Base-by-base conservation (phyloP, 2,888 invertebrate genomes). In the Sminthurinus aureus region DNA sequence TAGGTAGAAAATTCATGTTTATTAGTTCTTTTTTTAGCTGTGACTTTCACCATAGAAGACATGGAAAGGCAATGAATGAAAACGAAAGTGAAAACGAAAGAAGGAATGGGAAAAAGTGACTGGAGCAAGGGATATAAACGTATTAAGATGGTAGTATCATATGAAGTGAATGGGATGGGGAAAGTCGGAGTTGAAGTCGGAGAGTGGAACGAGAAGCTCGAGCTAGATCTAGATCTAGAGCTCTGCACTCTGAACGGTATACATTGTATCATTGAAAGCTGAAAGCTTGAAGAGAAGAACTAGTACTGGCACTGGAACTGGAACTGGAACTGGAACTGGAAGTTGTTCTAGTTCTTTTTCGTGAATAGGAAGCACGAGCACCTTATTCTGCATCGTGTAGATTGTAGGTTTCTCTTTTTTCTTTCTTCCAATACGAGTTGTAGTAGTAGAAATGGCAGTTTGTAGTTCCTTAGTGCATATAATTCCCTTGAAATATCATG, bases 101-200 rank as follows among this genome's bases (percentile, higher is more conserved):
- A 26, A 18, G 58, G 20, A 58, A 52, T 20, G 38, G 38, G 58
- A 58, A n/a, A 77, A 58, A 77, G 52, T 58, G 77, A 52, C 12
- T 38, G n/a, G 24, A n/a, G 11, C 18, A 22, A 52, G 24, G 52
- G 3, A 26, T 26, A 38, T 67, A 24, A 66, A 26, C 52, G 13
- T 58, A 58, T 58, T 58, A 58, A 58, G 2, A 58, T 58, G 2
- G 58, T 18, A 58, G 2, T 18, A 58, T 58, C 4, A 58, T 58
- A 9, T 58, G 18, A 15, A 58, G 13, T 58, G 58, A 58, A 58
- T 24, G 50, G 79, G 79, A 20, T 24, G 50, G 79, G 79, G 15
- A 26, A 79, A 20, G 78, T n/a, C 15, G 71, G 69, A 50, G 79
- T 67, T 1, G 11, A 79, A 20, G 78, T n/a, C 15, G 71, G 69